These are phyloP conservation scores for Discoglossus pictus DNA, from an alignment of 2,797 vertebrate species.

Conservation along the genomic window DNA sequence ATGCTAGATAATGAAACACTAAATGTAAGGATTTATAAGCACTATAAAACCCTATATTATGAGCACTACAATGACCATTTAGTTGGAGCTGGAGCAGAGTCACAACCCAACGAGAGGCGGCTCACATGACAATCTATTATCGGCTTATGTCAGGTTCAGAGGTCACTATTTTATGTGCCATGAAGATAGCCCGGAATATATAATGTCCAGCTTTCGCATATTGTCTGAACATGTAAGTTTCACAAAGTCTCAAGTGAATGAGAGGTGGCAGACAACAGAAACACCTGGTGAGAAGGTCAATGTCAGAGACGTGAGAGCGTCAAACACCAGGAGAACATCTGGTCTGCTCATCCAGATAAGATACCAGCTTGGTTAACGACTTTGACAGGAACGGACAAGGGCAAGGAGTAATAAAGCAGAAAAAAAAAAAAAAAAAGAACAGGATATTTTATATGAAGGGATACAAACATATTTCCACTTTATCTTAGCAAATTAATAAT, in stretches of 20 bases:
- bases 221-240: constrained; percentile 28
- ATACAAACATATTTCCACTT: no score
- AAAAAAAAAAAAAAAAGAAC: no score
- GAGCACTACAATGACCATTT: no score
- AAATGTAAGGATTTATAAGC: no score
- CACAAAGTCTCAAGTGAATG: constrained; percentile 7
- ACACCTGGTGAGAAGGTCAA: constrained; percentile 46
- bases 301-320: constrained; percentile 29
- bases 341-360: constrained; percentile 20
- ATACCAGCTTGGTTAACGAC: constrained; percentile 6
- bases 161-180: constrained; percentile 42
- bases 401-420: constrained; percentile 21
- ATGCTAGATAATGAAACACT: no score
- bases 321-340: constrained; percentile 38
- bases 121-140: constrained; percentile 52
- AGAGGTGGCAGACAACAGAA: constrained; percentile 36
- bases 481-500: no score
- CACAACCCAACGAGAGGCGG: no score
- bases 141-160: constrained; percentile 2
- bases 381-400: constrained; percentile 29
- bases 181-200: constrained; percentile 3
- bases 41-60: no score
- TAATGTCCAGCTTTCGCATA: not conserved
- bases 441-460: no score
- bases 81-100: no score